Evolutionary conservation across 30 jellyfish, hydroid and myxozoan genomes (phyloP).

Genomic region (Rhopilema esculentum): DNA sequence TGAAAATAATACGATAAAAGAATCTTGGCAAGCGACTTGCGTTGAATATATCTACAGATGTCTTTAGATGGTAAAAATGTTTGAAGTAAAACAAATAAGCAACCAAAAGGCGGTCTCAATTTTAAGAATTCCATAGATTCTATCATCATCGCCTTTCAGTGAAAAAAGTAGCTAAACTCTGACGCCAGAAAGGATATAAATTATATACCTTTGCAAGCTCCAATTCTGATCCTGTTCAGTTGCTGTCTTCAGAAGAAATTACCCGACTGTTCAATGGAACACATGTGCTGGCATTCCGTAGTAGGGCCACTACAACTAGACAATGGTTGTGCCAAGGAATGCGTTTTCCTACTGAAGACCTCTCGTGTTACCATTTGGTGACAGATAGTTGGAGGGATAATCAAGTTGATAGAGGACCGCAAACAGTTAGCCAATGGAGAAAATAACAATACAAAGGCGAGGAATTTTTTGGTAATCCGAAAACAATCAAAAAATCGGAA

Average conservation of each 20-base stretch:
- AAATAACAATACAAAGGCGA: not conserved
- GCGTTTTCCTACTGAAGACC: not conserved
- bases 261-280: not conserved
- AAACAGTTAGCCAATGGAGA: constrained; percentile 54
- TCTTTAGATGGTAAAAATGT: too few relatives aligned
- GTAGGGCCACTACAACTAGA: not conserved
- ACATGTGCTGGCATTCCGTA: not conserved
- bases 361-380: constrained; percentile 39
- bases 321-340: constrained; percentile 28
- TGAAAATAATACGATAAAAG: too few relatives aligned
- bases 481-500: constrained; percentile 46
- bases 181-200: too few relatives aligned
- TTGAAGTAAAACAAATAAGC: too few relatives aligned
- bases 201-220: not conserved
- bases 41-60: too few relatives aligned
- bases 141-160: too few relatives aligned
- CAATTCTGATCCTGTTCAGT: not conserved
- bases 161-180: too few relatives aligned
- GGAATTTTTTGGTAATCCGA: constrained; percentile 55
- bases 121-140: too few relatives aligned
- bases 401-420: constrained; percentile 31
- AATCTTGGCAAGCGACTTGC: too few relatives aligned
- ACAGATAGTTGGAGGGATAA: constrained; percentile 28
- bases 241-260: not conserved
- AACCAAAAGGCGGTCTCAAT: too few relatives aligned